These are phyloP conservation scores for Tenualosa thibaudeaui DNA, from an alignment of 2,797 vertebrate species.

Conservation along the genomic window DNA sequence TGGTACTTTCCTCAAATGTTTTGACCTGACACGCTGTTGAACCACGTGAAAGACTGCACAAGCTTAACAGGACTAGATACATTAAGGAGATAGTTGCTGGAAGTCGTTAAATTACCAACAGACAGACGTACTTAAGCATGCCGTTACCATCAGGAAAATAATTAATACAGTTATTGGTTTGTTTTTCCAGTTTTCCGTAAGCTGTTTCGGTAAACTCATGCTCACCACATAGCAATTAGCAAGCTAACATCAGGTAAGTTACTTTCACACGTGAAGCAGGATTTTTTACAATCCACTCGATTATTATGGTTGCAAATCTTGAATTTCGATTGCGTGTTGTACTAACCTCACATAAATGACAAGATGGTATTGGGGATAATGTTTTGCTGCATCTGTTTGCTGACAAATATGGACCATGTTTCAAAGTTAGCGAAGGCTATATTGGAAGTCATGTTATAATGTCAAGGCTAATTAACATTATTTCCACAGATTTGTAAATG, in stretches of 20 bases:
- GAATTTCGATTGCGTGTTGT: neutral
- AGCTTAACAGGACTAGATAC: neutral
- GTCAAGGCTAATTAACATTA: too few relatives aligned
- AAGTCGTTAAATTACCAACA: neutral
- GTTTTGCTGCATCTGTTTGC: neutral
- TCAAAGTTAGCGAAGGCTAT: too few relatives aligned
- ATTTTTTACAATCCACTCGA: neutral
- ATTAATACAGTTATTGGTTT: neutral
- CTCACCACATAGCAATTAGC: neutral
- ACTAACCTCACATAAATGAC: neutral
- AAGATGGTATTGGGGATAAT: neutral
- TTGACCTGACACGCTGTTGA: neutral
- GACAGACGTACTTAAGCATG: neutral
- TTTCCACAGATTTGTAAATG: neutral
- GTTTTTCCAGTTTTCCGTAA: neutral
- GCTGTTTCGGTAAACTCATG: neutral
- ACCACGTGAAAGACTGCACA: neutral
- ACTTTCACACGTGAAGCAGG: neutral
- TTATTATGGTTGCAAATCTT: neutral
- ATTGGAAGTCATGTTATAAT: too few relatives aligned
- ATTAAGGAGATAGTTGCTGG: neutral
- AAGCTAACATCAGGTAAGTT: slow-evolving; percentile 15
- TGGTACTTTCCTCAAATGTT: neutral
- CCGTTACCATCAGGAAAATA: neutral
- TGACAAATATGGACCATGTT: too few relatives aligned